Base-by-base conservation (phyloP, 2,113 vertebrate species). In the Antigone vipio region DNA sequence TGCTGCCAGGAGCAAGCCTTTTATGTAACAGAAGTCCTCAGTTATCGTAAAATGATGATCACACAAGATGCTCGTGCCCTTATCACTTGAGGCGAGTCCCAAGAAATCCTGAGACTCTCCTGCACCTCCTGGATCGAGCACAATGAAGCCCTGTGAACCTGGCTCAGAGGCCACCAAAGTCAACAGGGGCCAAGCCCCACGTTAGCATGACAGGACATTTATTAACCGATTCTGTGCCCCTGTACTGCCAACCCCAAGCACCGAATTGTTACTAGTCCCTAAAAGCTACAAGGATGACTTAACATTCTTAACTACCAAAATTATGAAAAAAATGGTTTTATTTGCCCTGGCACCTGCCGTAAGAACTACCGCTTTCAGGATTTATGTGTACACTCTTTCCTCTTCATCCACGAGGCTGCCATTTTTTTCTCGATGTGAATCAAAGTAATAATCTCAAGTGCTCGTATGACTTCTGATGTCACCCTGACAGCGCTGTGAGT, bases 11-110 rank as follows among this genome's bases (percentile, higher is more conserved):
- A 79, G 21, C 42, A 30, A 83, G n/a, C 4, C 14, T 44, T 78
- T 68, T 47, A 32, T 4, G 34, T 26, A 62, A 42, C 35, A 83
- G 45, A 55, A 85, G 11, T 20, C 2, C 40, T 23, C 55, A 23
- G 58, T 34, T 81, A 17, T 24, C 1, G 10, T 9, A 27, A 67
- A 89, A 55, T 50, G 40, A 55, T 10, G 22, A 27, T 75, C 64
- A 38, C 0, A 3, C 0, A 3, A 52, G 30, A 17, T 12, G 38
- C 15, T 68, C 1, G 6, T 23, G 11, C 15, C 56, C 1, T 0
- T 29, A 12, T 68, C 45, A 30, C 22, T 63, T 19, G n/a, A 82
- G 80, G 59, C 3, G 66, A 52, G 19, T 23, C 50, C 45, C 62
- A 68, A 34, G 59, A 94, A 62, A 58, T 27, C 18, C 55, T 1